Conservation (phyloP, 2,797 vertebrate species). For the Cyclura pinguis region DNA sequence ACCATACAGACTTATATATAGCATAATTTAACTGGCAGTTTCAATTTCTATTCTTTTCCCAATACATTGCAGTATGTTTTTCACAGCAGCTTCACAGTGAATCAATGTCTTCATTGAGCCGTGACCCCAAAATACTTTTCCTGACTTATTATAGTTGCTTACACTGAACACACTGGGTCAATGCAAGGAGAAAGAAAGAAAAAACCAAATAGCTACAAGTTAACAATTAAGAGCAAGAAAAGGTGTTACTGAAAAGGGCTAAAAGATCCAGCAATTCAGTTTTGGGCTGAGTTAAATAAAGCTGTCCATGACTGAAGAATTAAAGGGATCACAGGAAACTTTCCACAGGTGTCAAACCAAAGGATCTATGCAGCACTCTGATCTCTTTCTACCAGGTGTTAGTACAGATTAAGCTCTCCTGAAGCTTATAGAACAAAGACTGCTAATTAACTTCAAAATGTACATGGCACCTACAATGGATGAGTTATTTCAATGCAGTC, state of each 20-base stretch:
- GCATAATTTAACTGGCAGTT: too few species aligned
- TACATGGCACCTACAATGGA: not conserved
- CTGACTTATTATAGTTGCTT: too few species aligned
- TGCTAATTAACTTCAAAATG: not conserved
- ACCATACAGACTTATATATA: too few species aligned
- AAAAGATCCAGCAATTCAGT: not conserved
- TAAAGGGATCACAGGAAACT: not conserved
- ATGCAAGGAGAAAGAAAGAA: not conserved
- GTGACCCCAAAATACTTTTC: too few species aligned
- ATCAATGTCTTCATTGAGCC: too few species aligned
- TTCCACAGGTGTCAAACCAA: not conserved
- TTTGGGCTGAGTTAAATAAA: not conserved
- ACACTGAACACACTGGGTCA: too few species aligned
- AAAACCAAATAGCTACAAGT: not conserved
- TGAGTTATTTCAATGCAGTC: slow-evolving; percentile 3
- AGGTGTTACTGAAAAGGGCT: not conserved
- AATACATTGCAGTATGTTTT: too few species aligned
- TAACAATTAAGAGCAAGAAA: not conserved
- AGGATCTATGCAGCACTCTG: not conserved
- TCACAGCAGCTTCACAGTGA: too few species aligned
- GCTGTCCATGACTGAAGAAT: not conserved
- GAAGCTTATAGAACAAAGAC: slow-evolving; percentile 9
- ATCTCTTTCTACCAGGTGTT: not conserved
- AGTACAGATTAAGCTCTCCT: not conserved
- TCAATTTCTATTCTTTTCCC: too few species aligned